Evolutionary conservation across 2,888 invertebrate genomes (phyloP), one percentile per base, ranked within the genome.

Genomic region (Noctuana brunneofusca): DNA sequence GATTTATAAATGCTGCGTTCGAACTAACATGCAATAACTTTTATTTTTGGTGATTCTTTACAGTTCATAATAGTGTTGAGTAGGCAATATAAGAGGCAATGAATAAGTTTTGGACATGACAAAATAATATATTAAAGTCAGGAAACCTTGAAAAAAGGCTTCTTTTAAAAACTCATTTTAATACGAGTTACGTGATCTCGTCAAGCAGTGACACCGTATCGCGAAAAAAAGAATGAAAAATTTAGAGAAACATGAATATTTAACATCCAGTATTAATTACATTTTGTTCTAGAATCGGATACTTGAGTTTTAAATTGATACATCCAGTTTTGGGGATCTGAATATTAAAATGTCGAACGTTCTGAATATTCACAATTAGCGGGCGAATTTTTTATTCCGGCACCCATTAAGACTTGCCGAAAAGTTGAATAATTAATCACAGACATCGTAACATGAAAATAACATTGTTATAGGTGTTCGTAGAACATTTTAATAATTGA

Each of bases 361-460:
- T 55, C 55, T 62, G 62, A 62, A 62, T 62, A 62, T 62, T 62
- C 62, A 41, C 62, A 62, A 62, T 62, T 62, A 62, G 62, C 62
- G 55, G 12, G 32, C 8, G 59, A 62, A 55, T 62, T 41, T n/a
- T 48, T 53, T 41, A 62, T 62, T 49, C 41, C 24, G 27, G 6
- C 49, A 49, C 35, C 60, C 35, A 54, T 60, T 60, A 53, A 54
- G 55, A 38, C 38, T 55, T 55, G 38, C 38, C 35, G 54, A 60
- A 60, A 55, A 55, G 62, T 55, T 62, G 62, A 62, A 62, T 62
- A 55, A 62, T 55, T 62, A 48, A 55, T 49, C 32, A 12, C 32
- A 46, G 53, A 52, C 30, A 20, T 16, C 12, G 24, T 27, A 41
- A 41, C 14, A 27, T 14, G 20, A 12, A 22, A 46, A 43, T 43